phyloP scores from a whole-genome alignment of 2,113 vertebrate genomes.

The Balaeniceps rex region DNA sequence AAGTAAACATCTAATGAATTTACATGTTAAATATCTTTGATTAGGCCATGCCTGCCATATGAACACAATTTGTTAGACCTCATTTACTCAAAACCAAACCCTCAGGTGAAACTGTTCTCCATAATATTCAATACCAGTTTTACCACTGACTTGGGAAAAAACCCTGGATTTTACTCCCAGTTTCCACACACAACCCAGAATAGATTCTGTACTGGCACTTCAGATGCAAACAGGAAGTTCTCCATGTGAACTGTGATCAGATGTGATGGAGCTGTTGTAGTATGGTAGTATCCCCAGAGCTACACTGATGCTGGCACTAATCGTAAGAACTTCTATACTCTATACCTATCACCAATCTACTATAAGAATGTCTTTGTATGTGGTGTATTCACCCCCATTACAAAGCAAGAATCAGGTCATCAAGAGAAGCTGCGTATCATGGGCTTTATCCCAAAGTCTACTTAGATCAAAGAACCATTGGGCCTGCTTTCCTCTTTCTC shows the following conservation, averaged over 20 bases:
- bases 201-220: neutral
- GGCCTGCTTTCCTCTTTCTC: neutral
- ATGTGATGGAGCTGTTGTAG: neutral
- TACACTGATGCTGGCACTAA: neutral
- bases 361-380: neutral
- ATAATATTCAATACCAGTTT: neutral
- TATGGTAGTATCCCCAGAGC: neutral
- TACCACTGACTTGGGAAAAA: neutral
- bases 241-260: neutral
- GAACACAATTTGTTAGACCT: neutral
- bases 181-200: neutral
- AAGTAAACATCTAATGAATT: neutral
- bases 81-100: neutral
- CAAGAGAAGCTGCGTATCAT: neutral
- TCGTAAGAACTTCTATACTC: neutral
- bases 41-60: neutral
- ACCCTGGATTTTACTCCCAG: neutral
- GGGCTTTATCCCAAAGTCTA: neutral
- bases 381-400: neutral
- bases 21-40: neutral
- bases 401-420: neutral
- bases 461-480: neutral
- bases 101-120: neutral
- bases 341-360: neutral
- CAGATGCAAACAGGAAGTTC: neutral